Conservation (phyloP, 2,113 vertebrate species). For the Sterrhoptilus dennistouni region DNA sequence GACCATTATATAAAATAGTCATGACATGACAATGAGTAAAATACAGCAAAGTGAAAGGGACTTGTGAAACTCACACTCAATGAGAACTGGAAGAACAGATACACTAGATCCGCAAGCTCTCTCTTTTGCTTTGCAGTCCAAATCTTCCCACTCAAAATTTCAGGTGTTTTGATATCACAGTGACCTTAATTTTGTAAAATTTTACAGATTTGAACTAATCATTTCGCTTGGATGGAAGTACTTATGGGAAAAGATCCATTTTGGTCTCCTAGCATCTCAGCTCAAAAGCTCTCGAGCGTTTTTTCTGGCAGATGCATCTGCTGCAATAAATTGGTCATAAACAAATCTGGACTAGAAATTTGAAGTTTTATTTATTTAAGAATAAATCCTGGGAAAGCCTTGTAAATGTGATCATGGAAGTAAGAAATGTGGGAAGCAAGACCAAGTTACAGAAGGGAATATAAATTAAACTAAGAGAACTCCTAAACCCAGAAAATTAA, state of each 20-base stretch:
- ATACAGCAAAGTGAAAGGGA: neutral
- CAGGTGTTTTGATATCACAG: neutral
- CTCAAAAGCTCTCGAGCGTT: neutral
- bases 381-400: neutral
- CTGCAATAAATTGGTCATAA: neutral
- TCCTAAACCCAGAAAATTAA: neutral
- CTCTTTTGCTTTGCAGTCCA: neutral
- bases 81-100: neutral
- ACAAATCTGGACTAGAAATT: neutral
- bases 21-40: neutral
- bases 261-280: neutral
- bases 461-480: neutral
- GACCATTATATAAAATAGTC: neutral
- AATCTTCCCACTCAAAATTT: neutral
- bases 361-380: neutral
- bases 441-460: neutral
- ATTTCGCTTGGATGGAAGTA: neutral
- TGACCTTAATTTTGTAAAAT: neutral
- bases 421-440: neutral
- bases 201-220: neutral
- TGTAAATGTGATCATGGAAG: neutral
- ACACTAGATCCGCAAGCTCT: accelerated
- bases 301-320: neutral
- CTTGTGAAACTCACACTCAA: neutral
- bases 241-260: neutral